Percentiles rank a stretch among this genome's conserved stretches.
Conservation (phyloP, 2,888 invertebrate genomes). For the Panzeria rudis region DNA sequence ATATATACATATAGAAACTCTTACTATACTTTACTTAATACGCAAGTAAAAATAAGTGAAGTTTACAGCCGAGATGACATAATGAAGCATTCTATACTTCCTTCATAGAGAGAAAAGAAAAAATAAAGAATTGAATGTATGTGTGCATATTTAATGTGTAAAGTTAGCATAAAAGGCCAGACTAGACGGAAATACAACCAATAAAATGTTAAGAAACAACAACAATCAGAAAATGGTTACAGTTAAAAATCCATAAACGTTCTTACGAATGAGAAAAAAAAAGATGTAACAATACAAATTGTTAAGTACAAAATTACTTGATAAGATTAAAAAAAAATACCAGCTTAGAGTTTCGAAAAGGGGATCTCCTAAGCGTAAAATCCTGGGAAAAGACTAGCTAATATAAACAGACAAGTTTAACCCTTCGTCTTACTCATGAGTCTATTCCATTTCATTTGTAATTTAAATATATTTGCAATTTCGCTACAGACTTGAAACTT, state of each 20-base stretch:
- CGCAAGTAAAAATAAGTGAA: conserved; percentile 13
- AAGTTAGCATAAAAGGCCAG: conserved; percentile 42
- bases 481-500: too few species aligned
- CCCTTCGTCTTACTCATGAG: too few species aligned
- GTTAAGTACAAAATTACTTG: conserved; percentile 8
- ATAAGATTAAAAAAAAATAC: background rate
- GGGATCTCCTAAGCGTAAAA: too few species aligned
- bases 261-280: background rate
- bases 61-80: background rate
- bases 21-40: conserved; percentile 27
- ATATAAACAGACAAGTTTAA: too few species aligned
- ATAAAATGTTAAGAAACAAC: conserved; percentile 59
- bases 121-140: background rate
- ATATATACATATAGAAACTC: background rate
- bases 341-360: too few species aligned
- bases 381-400: too few species aligned
- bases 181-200: conserved; percentile 59
- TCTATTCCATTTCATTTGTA: too few species aligned
- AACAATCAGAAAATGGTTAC: conserved; percentile 14
- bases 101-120: background rate
- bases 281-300: background rate
- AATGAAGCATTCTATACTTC: background rate
- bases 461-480: too few species aligned
- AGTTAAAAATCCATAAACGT: background rate
- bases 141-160: background rate